A percentile compares a stretch with the other conserved stretches of the same genome.
Evolutionary conservation across 2,888 invertebrate species (phyloP).

Genomic region (Rhagium mordax): DNA sequence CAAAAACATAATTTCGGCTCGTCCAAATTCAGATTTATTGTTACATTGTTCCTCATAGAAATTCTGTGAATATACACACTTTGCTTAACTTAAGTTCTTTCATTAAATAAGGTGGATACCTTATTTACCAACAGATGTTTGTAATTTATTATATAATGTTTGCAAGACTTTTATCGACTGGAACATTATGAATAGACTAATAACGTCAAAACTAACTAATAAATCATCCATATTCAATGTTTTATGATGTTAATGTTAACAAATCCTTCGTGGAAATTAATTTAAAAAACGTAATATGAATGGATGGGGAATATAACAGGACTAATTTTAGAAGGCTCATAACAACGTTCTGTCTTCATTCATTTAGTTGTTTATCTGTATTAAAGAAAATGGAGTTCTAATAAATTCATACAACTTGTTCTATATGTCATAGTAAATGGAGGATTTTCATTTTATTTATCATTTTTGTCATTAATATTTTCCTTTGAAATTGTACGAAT

Average conservation of each 20-base stretch:
- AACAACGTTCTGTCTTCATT: background rate
- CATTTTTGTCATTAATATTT: too few relatives aligned
- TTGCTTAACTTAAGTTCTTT: constrained; percentile 12
- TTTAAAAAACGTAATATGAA: background rate
- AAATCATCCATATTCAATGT: constrained; percentile 24
- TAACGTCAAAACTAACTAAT: constrained; percentile 29
- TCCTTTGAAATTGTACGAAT: too few relatives aligned
- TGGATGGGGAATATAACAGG: background rate
- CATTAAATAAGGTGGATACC: constrained; percentile 26
- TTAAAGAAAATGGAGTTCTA: too few relatives aligned
- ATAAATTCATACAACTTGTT: too few relatives aligned
- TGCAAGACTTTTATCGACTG: constrained; percentile 26
- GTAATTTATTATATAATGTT: constrained; percentile 33
- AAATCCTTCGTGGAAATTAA: constrained; percentile 4
- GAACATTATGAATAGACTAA: constrained; percentile 29
- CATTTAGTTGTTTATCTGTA: too few relatives aligned
- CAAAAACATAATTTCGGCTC: constrained; percentile 3
- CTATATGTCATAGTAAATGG: too few relatives aligned
- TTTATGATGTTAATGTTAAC: constrained; percentile 18
- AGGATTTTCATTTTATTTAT: too few relatives aligned
- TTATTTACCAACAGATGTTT: constrained; percentile 31
- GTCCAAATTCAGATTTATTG: constrained; percentile 9
- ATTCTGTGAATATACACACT: constrained; percentile 25
- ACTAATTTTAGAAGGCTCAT: background rate
- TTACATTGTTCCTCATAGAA: constrained; percentile 15